phyloP scores from a whole-genome alignment of 1,140 invertebrate species.

The Pseudobourletiella spinata region DNA sequence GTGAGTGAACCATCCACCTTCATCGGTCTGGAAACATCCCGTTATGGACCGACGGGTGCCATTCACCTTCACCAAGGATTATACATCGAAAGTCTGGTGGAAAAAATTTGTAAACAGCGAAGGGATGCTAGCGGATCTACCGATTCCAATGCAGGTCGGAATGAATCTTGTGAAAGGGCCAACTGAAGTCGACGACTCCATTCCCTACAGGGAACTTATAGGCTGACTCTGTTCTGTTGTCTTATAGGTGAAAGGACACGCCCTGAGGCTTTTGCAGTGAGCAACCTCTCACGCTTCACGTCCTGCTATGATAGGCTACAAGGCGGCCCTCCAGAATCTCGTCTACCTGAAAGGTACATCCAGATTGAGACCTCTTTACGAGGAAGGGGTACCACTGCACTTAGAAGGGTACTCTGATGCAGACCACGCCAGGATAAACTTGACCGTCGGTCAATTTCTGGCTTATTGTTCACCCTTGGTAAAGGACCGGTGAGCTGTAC shows the following conservation, averaged over 20 bases:
- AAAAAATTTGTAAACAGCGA: constrained; percentile 38
- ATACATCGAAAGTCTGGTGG: constrained; percentile 39
- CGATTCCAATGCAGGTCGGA: constrained; percentile 10
- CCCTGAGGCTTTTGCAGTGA: constrained; percentile 40
- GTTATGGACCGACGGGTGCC: too few species aligned
- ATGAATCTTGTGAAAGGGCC: constrained; percentile 15
- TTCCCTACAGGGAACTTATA: constrained; percentile 36
- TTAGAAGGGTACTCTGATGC: constrained; percentile 35
- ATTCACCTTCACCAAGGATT: constrained; percentile 16
- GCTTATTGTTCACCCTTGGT: constrained; percentile 35
- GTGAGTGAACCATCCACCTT: too few species aligned
- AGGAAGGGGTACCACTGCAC: too few species aligned
- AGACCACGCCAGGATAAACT: constrained; percentile 35
- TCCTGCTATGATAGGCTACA: not conserved
- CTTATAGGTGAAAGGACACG: constrained; percentile 19
- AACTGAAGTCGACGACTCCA: constrained; percentile 29
- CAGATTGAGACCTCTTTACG: not conserved
- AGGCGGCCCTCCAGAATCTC: not conserved
- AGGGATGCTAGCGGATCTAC: constrained; percentile 34
- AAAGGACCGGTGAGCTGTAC: not conserved
- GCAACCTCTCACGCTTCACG: constrained; percentile 27
- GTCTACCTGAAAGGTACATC: not conserved
- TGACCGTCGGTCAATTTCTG: constrained; percentile 36
- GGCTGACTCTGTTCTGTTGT: constrained; percentile 14
- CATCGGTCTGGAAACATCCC: too few species aligned